These are phyloP conservation scores for Hirtodrosophila cameraria DNA, from an alignment of 2,888 invertebrate species.

Conservation along the genomic window DNA sequence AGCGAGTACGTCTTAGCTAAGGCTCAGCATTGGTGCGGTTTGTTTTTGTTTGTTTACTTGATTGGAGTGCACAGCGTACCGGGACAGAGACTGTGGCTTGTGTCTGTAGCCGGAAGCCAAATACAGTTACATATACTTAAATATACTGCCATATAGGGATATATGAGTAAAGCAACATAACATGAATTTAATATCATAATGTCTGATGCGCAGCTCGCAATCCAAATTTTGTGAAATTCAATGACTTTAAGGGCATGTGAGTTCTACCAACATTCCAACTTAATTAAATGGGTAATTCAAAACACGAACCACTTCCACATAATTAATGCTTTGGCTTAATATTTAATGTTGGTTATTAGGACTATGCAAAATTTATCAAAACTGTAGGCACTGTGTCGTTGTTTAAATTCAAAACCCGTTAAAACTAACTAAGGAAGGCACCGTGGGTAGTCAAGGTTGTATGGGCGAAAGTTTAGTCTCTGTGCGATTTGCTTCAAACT, in stretches of 20 bases:
- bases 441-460: no score
- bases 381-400: no score
- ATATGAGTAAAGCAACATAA: constrained; percentile 10
- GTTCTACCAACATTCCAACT: not conserved
- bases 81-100: constrained; percentile 17
- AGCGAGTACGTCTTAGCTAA: constrained; percentile 23
- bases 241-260: not conserved
- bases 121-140: constrained; percentile 49
- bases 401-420: not conserved
- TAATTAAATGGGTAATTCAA: not conserved
- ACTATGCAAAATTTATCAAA: no score
- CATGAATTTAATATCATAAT: constrained; percentile 20
- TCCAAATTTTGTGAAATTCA: not conserved
- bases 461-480: no score
- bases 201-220: not conserved
- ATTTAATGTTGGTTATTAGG: no score
- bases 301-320: no score
- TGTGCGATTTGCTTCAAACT: no score
- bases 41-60: constrained; percentile 61
- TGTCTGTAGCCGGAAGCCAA: constrained; percentile 43
- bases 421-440: no score
- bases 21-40: constrained; percentile 20
- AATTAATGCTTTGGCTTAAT: no score
- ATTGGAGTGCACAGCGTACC: constrained; percentile 49
- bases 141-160: constrained; percentile 21